Conservation (phyloP, 2,888 invertebrate species). For the Troides aeacus region DNA sequence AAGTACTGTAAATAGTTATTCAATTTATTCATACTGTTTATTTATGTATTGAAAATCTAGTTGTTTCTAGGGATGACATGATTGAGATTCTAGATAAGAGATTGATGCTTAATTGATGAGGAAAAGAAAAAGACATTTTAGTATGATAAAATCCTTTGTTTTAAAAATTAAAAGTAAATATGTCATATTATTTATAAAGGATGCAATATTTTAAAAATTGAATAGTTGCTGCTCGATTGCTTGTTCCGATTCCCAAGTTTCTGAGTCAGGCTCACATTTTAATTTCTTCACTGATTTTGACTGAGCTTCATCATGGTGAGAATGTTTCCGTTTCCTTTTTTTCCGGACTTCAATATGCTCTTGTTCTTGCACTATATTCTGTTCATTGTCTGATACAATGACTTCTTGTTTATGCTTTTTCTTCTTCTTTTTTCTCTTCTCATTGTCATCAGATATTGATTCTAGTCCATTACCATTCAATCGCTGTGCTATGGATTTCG, state of each 20-base stretch:
- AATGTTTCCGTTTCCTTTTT: conserved; percentile 48
- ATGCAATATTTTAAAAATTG: conserved; percentile 48
- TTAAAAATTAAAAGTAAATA: not conserved
- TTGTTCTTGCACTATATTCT: conserved; percentile 28
- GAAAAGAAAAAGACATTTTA: no score
- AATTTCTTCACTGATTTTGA: conserved; percentile 43
- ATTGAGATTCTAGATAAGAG: no score
- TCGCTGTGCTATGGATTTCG: conserved; percentile 44
- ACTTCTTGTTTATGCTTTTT: conserved; percentile 40
- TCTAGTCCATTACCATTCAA: conserved; percentile 35
- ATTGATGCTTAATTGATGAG: no score
- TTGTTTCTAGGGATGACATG: no score
- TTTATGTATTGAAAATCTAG: no score
- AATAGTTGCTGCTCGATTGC: conserved; percentile 68
- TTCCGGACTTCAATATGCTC: conserved; percentile 31
- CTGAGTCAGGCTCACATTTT: conserved; percentile 50
- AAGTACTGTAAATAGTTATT: no score
- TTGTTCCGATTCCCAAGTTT: conserved; percentile 64
- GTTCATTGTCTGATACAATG: conserved; percentile 25
- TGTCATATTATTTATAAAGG: not conserved
- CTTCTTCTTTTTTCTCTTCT: conserved; percentile 50
- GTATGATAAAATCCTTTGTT: no score
- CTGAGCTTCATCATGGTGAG: conserved; percentile 31
- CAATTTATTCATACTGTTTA: no score
- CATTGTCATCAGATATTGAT: conserved; percentile 31